Conservation (phyloP, 2,113 vertebrate species). For the Sander vitreus region DNA sequence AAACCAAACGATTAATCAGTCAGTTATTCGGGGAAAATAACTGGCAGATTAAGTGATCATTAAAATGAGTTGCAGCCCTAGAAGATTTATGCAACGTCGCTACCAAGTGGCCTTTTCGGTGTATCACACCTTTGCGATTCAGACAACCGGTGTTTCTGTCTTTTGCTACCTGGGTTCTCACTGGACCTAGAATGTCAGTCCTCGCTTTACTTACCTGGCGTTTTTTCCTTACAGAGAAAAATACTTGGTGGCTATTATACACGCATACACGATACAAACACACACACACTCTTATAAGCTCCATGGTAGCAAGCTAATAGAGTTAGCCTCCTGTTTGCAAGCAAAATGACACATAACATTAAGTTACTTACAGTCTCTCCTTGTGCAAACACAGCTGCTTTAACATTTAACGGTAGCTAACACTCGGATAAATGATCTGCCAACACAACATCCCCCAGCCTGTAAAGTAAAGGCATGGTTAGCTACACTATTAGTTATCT, state of each 20-base stretch:
- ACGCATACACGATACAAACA: not conserved
- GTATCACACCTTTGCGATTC: conserved; percentile 11
- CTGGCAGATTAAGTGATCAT: not conserved
- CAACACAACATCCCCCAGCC: not conserved
- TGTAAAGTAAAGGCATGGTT: too few species aligned
- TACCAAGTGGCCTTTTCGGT: conserved; percentile 35
- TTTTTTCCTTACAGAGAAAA: not conserved
- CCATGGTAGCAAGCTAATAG: not conserved
- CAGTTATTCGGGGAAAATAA: not conserved
- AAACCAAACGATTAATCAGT: not conserved
- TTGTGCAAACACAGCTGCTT: not conserved
- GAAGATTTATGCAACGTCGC: conserved; percentile 28
- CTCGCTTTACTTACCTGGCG: not conserved
- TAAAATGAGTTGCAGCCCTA: not conserved
- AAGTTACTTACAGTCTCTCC: not conserved
- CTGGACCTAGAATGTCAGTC: not conserved
- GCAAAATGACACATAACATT: not conserved
- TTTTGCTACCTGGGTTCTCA: not conserved
- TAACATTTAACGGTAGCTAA: not conserved
- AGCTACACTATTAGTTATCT: not conserved
- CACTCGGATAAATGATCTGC: rapidly evolving
- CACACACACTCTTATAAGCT: not conserved
- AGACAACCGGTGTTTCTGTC: not conserved
- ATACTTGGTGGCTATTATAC: too few species aligned
- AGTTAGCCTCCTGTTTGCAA: not conserved